These are phyloP conservation scores for Thymelicus acteon DNA, from an alignment of 2,888 invertebrate species.

Conservation along the genomic window DNA sequence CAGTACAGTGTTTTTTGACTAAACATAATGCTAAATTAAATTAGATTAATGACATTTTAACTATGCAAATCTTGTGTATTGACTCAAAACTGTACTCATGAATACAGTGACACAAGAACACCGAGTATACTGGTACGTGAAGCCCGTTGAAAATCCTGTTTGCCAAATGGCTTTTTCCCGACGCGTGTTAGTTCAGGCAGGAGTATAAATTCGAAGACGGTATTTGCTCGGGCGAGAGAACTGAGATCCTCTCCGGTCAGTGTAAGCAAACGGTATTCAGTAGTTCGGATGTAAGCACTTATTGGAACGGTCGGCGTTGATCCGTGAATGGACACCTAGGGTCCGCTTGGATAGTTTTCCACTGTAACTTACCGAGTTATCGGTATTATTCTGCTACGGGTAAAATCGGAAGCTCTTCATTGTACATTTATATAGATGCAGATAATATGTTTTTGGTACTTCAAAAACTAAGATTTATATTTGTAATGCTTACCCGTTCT, in stretches of 20 bases:
- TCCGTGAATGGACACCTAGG: constrained; percentile 54
- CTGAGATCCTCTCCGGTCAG: constrained; percentile 58
- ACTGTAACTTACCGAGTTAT: not conserved
- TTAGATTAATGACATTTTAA: too few species aligned
- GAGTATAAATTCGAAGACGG: constrained; percentile 49
- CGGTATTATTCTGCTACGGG: not conserved
- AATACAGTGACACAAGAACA: too few species aligned
- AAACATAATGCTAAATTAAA: too few species aligned
- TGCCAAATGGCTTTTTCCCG: constrained; percentile 39
- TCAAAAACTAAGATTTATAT: not conserved
- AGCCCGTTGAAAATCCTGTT: constrained; percentile 22
- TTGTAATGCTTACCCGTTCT: not conserved
- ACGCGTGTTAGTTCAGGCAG: constrained; percentile 54
- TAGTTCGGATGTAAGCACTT: constrained; percentile 55
- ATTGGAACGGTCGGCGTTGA: constrained; percentile 52
- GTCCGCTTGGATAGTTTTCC: constrained; percentile 33
- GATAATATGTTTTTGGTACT: not conserved
- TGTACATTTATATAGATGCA: not conserved
- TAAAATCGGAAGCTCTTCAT: not conserved
- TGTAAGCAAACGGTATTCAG: constrained; percentile 63
- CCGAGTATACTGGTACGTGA: not conserved
- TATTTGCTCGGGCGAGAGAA: constrained; percentile 61
- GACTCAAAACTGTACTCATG: too few species aligned
- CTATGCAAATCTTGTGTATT: too few species aligned
- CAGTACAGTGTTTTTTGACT: too few species aligned